Base-by-base conservation (phyloP, 2,797 vertebrate species). In the Balearica regulorum region DNA sequence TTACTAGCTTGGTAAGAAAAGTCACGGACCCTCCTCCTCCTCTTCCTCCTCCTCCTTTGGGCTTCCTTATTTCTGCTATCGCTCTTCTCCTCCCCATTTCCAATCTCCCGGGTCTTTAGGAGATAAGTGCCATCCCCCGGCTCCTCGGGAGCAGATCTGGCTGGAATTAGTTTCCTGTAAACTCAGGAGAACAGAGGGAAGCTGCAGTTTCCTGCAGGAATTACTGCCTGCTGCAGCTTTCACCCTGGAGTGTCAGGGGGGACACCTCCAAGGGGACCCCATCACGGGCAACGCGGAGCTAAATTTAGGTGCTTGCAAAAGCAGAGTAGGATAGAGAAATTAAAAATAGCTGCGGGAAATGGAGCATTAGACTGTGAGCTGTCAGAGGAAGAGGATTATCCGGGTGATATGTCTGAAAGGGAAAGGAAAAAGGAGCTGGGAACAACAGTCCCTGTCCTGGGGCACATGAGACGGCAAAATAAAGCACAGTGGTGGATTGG, bases 391-490 rank as follows among this genome's bases (percentile, higher is more conserved):
- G 77, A n/a, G 55, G 62, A 61, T 78, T 29, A 44, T 31, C 1
- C 2, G 51, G 51, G 20, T 39, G 44, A 13, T 28, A 10, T 8
- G 15, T 14, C 11, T 14, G 60, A 57, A 64, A 41, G 31, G 51
- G 73, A 61, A 61, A 44, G 44, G 25, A 26, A 76, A 77, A 35
- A 33, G 64, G 18, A 48, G 14, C 35, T 48, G 65, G 72, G 65
- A 51, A 20, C 21, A 24, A 13, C 31, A 24, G 35, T 21, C 39
- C 26, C 39, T 46, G 9, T 29, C 16, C 65, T 0, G 3, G 31
- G 18, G 41, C 15, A 6, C 5, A 5, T 0, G 6, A 24, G 33
- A 11, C 13, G 21, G 37, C 2, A 20, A 16, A 35, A 11, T 16
- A 25, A 49, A 31, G 43, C 7, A 3, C 6, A 3, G 7, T 5